These are phyloP conservation scores for Martes martes DNA, from an alignment of 2,113 vertebrate genomes.

Conservation along the genomic window DNA sequence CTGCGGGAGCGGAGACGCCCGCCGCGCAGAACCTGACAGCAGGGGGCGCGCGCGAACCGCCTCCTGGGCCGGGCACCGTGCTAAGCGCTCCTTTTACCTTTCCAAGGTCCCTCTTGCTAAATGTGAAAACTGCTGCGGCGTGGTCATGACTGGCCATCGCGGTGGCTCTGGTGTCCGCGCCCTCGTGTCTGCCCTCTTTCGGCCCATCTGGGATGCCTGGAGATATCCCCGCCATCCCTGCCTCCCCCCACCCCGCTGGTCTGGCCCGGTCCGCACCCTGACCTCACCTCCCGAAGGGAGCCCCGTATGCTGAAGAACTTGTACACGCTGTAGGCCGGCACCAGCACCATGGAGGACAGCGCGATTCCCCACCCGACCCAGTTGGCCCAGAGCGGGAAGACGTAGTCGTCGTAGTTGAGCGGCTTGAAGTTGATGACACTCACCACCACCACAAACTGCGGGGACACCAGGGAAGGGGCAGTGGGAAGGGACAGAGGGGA, in stretches of 20 bases:
- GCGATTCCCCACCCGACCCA: slow-evolving; percentile 93
- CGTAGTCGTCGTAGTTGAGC: slow-evolving; percentile 93
- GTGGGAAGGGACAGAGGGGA: too few relatives aligned
- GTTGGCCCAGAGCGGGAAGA: slow-evolving; percentile 93
- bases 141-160: accelerated
- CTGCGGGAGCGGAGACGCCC: accelerated
- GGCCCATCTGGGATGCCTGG: not conserved
- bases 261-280: accelerated
- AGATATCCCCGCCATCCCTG: accelerated
- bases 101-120: accelerated
- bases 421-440: slow-evolving; percentile 92
- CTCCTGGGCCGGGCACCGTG: accelerated
- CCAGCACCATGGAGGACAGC: slow-evolving; percentile 94
- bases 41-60: accelerated
- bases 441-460: slow-evolving; percentile 95
- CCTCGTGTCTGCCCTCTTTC: not conserved
- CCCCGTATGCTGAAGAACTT: slow-evolving; percentile 90
- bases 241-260: too few relatives aligned
- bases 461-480: not conserved
- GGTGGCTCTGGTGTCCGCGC: not conserved
- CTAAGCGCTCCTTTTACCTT: not conserved
- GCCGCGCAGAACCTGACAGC: accelerated
- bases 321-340: slow-evolving; percentile 92
- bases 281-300: slow-evolving; percentile 92
- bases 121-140: not conserved